A percentile compares a stretch with the other conserved stretches of the same genome.
Conservation (phyloP, 2,797 vertebrate species). For the Pogoniulus pusillus region DNA sequence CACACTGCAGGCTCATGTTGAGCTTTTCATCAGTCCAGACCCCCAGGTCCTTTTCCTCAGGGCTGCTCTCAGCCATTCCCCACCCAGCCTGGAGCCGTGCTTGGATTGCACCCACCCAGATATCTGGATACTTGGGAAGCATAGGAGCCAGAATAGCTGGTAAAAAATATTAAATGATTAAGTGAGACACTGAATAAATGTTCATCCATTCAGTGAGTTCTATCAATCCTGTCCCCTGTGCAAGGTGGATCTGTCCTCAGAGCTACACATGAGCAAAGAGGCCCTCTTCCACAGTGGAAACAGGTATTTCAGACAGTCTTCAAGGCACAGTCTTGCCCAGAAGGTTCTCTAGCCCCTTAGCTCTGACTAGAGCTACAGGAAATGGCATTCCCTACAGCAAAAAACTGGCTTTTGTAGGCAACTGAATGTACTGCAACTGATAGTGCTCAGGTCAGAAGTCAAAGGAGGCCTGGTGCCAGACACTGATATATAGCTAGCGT, state of each 20-base stretch:
- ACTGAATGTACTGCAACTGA: slow-evolving; percentile 17
- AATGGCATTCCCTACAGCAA: slow-evolving; percentile 5
- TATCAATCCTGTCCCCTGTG: background rate
- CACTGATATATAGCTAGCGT: slow-evolving; percentile 26
- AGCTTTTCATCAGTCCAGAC: too few relatives aligned
- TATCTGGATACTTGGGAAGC: background rate
- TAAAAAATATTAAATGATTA: background rate
- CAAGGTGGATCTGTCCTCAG: background rate
- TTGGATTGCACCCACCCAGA: too few relatives aligned
- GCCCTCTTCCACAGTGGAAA: background rate
- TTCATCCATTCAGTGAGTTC: background rate
- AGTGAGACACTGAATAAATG: background rate
- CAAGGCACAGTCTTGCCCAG: background rate
- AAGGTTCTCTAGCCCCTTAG: background rate
- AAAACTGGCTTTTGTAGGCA: slow-evolving; percentile 26
- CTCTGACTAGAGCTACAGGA: slow-evolving; percentile 9
- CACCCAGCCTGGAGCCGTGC: too few relatives aligned
- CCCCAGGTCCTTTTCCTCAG: too few relatives aligned
- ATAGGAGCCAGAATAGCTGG: background rate
- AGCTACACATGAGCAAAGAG: background rate
- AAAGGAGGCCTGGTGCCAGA: slow-evolving; percentile 53
- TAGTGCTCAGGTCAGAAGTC: slow-evolving; percentile 59
- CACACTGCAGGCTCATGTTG: too few relatives aligned
- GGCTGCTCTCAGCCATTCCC: too few relatives aligned
- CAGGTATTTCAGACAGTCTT: background rate